Percentiles rank a stretch among this genome's conserved stretches.
Conservation (phyloP, 2,113 vertebrate genomes). For the Pseudonaja textilis region DNA sequence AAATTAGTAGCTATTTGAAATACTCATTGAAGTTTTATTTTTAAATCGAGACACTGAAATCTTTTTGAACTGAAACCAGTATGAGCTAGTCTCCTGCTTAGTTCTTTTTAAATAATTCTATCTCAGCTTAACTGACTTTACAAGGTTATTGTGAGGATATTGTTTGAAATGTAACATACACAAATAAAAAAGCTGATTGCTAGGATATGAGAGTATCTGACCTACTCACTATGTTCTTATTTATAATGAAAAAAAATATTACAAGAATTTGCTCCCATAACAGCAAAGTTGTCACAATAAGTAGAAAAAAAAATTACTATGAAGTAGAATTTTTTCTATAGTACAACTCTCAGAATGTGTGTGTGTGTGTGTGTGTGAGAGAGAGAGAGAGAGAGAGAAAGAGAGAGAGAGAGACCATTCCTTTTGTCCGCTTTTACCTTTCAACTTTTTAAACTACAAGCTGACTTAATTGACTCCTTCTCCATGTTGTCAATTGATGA, state of each 20-base stretch:
- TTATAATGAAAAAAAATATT: not conserved
- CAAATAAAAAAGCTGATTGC: not conserved
- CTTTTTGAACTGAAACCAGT: not conserved
- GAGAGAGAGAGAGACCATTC: not conserved
- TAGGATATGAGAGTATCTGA: not conserved
- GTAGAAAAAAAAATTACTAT: not conserved
- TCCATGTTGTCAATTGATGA: conserved; percentile 50
- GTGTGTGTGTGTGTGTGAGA: too few relatives aligned
- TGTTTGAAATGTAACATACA: not conserved
- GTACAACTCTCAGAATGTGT: not conserved
- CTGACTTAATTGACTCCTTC: conserved; percentile 41
- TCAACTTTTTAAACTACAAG: conserved; percentile 24
- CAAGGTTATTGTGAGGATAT: not conserved
- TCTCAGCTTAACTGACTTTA: not conserved
- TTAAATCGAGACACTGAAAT: not conserved
- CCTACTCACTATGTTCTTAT: not conserved
- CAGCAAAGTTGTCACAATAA: not conserved
- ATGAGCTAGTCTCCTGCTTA: not conserved
- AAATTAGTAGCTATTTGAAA: not conserved
- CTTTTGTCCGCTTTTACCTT: conserved; percentile 23
- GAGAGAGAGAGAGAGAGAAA: too few relatives aligned
- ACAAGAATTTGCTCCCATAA: not conserved
- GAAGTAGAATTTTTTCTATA: not conserved
- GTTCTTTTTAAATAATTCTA: not conserved
- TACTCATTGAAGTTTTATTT: not conserved